A percentile compares a stretch with the other conserved stretches of the same genome.
Evolutionary conservation across 2,113 vertebrate genomes (phyloP).

Genomic region (Ceyx margarethae): DNA sequence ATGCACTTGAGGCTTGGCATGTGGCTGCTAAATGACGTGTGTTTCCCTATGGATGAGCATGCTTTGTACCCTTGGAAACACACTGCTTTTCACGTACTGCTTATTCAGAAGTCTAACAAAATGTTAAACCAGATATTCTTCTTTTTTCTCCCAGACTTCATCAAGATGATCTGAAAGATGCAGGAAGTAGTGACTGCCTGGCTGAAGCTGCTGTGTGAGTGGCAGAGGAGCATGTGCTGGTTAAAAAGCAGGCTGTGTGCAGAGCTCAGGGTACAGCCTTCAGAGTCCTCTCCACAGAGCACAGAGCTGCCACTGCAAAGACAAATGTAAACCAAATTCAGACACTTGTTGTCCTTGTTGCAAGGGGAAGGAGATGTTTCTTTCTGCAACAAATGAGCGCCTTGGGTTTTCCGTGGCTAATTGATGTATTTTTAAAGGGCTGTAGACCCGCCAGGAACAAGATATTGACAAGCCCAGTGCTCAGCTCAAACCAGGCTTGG

Average conservation of each 20-base stretch:
- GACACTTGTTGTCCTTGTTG: not conserved
- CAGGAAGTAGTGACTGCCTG: not conserved
- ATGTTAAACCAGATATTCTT: not conserved
- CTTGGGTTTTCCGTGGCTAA: not conserved
- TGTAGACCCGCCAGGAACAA: conserved; percentile 13
- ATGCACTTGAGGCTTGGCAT: not conserved
- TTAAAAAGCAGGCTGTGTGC: not conserved
- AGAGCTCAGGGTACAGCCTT: not conserved
- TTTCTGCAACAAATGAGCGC: not conserved
- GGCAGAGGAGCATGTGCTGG: not conserved
- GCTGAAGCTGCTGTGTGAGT: not conserved
- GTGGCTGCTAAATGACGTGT: not conserved
- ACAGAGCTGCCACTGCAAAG: not conserved
- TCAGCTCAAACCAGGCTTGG: conserved; percentile 10
- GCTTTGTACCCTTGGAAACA: not conserved
- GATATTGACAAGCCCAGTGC: conserved; percentile 17
- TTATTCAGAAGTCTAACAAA: not conserved
- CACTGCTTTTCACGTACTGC: not conserved
- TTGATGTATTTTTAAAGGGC: conserved; percentile 26
- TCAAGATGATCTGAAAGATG: not conserved
- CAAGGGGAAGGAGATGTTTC: not conserved
- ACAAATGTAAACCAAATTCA: not conserved
- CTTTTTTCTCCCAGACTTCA: not conserved
- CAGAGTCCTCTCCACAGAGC: not conserved
- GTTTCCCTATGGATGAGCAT: not conserved